phyloP scores from a whole-genome alignment of 2,888 invertebrate genomes.

The Exocentrus adspersus region DNA sequence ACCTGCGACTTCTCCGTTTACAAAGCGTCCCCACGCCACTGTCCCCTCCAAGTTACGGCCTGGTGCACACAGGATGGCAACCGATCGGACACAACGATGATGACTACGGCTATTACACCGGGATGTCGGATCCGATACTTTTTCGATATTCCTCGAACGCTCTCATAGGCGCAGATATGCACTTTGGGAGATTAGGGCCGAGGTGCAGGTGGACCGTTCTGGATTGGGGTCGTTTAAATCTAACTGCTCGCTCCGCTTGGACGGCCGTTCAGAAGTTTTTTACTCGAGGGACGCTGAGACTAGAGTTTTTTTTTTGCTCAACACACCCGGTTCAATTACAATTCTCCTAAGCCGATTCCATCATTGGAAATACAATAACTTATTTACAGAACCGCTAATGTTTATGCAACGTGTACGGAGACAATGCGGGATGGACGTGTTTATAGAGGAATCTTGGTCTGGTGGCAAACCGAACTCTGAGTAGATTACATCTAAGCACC shows the following conservation, averaged over 20 bases:
- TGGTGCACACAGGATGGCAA: conserved; percentile 48
- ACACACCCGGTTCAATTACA: neutral
- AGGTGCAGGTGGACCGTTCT: conserved; percentile 24
- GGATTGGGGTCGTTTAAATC: conserved; percentile 16
- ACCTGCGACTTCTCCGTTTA: neutral
- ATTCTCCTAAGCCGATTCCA: neutral
- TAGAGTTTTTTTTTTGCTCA: neutral
- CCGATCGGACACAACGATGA: conserved; percentile 55
- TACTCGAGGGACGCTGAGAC: neutral
- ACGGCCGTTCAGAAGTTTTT: neutral
- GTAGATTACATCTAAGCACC: conserved; percentile 11
- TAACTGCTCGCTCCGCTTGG: conserved; percentile 17
- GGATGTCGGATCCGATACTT: conserved; percentile 38
- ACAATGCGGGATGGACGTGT: conserved; percentile 4
- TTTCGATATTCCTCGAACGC: conserved; percentile 39
- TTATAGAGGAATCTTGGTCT: conserved; percentile 1
- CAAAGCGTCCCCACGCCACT: neutral
- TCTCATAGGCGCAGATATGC: conserved; percentile 29
- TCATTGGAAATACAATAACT: neutral
- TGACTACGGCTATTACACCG: conserved; percentile 54
- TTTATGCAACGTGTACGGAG: conserved; percentile 9
- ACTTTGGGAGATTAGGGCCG: conserved; percentile 29
- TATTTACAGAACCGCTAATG: conserved; percentile 12
- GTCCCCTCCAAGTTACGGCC: conserved; percentile 28
- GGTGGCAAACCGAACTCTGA: conserved; percentile 14